These are phyloP conservation scores for Phyllostomus discolor DNA, from an alignment of 2,113 vertebrate genomes.

Conservation along the genomic window DNA sequence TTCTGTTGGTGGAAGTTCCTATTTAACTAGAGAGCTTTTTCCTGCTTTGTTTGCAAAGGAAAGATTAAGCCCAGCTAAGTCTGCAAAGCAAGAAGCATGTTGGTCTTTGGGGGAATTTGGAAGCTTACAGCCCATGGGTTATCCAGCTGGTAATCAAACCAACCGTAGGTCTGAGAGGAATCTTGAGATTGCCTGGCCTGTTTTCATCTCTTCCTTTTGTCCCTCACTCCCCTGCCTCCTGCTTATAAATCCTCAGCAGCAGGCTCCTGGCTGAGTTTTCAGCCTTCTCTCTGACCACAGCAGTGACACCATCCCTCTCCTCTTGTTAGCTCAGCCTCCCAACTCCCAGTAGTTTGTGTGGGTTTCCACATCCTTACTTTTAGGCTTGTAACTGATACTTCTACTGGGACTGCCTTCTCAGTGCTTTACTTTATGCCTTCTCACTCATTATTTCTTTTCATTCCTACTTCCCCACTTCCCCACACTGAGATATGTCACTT, in stretches of 20 bases:
- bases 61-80: background rate
- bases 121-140: background rate
- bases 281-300: background rate
- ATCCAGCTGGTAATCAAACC: background rate
- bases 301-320: background rate
- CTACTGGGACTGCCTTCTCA: background rate
- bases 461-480: background rate
- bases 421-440: background rate
- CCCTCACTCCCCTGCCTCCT: background rate
- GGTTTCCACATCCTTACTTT: background rate
- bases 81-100: background rate
- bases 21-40: background rate
- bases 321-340: background rate
- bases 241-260: background rate
- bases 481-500: background rate
- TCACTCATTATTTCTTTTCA: background rate
- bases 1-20: background rate
- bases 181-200: background rate
- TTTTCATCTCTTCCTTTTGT: background rate
- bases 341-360: background rate
- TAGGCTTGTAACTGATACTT: background rate
- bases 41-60: slow-evolving; percentile 13
- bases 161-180: background rate
- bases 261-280: background rate
- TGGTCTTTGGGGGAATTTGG: rapidly evolving